Evolutionary conservation across 1,140 invertebrate genomes (phyloP), one percentile per base, ranked within the genome.

Genomic region (Trachelipus rathkii): DNA sequence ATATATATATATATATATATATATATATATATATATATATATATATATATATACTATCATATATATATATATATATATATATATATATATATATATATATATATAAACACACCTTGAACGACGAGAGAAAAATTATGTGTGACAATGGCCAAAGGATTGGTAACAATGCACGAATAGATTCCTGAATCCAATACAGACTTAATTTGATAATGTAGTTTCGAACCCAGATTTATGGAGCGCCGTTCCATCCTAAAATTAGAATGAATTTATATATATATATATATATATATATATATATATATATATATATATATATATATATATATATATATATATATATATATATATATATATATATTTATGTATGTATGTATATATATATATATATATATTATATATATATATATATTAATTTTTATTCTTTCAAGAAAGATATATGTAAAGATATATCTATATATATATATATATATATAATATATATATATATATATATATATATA

Each of bases 261-360:
- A 60, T 15, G 8, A 2, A 60, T 15, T 4, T 60, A 60, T 60
- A 60, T 60, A 60, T 60, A 60, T 60, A 60, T 60, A 60, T 60
- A 60, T 60, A 60, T 60, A 60, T 60, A 60, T 60, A 60, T 13
- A 15, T 13, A 15, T 60, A 60, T 60, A 19, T 13, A 19, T 60
- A 60, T 60, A 60, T 60, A 60, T 60, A 60, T 60, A 13, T 15
- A 13, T 60, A 19, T 60, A 19, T 60, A 60, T 60, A 60, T 60
- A 19, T 60, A 19, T 60, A 60, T 60, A 60, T 60, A 60, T 60
- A 60, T 60, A 60, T 60, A 60, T 60, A 60, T 60, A 60, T 60
- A 60, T 15, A 60, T 60, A 60, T 60, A 60, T 60, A 60, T 60
- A 60, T 60, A 60, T 60, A 60, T 60, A 19, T 13, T 2, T 60